Percentiles rank a stretch among this genome's conserved stretches.
phyloP scores from a whole-genome alignment of 2,797 vertebrate genomes.

The Muraenolepis orangiensis region DNA sequence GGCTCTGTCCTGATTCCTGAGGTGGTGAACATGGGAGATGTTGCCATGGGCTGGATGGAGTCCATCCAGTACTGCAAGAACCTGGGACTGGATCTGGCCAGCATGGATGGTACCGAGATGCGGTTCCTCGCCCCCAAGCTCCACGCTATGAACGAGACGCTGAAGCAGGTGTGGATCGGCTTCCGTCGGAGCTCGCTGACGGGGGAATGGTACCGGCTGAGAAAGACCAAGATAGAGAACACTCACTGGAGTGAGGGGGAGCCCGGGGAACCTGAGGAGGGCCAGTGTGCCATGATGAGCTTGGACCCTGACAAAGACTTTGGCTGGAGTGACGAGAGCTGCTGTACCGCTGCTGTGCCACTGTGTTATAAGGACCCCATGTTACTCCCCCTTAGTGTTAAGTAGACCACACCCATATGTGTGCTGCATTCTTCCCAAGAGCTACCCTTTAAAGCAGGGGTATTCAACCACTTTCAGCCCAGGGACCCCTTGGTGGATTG shows the following conservation, averaged over 20 bases:
- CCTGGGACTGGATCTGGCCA: constrained; percentile 23
- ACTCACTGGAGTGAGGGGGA: constrained; percentile 54
- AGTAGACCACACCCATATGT: neutral
- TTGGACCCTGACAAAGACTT: neutral
- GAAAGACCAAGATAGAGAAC: accelerated
- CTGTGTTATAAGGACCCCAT: constrained; percentile 43
- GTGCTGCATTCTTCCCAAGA: no score
- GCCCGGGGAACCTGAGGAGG: constrained; percentile 20
- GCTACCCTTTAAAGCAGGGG: no score
- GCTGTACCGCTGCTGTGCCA: constrained; percentile 49
- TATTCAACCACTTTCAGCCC: no score
- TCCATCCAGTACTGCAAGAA: constrained; percentile 44
- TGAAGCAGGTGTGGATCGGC: constrained; percentile 61
- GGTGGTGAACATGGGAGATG: neutral
- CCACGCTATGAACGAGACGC: accelerated
- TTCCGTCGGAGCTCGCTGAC: constrained; percentile 53
- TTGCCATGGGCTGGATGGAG: constrained; percentile 44
- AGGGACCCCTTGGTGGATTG: no score
- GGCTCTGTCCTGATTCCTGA: constrained; percentile 53
- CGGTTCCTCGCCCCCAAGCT: constrained; percentile 22
- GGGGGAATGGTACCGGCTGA: constrained; percentile 68
- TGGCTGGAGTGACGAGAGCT: constrained; percentile 53
- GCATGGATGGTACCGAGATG: neutral
- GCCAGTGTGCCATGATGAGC: constrained; percentile 58
- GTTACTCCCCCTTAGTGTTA: constrained; percentile 17